Evolutionary conservation across 2,797 vertebrate species (phyloP).

Genomic region (Pachyuromys duprasi): DNA sequence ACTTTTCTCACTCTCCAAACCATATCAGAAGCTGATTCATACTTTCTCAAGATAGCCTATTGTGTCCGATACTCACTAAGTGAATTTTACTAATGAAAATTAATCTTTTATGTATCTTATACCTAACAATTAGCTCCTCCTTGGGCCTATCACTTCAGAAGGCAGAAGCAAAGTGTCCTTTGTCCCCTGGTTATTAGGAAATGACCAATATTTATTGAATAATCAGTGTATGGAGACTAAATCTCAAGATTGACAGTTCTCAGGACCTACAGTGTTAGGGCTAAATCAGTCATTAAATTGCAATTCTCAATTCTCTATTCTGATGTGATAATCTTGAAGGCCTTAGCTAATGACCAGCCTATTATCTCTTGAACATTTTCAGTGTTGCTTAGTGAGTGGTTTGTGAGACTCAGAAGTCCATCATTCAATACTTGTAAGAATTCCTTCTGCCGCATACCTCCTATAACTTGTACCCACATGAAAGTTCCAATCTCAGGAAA

Average conservation of each 20-base stretch:
- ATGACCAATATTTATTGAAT: neutral
- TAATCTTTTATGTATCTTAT: neutral
- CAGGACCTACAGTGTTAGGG: neutral
- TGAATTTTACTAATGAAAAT: neutral
- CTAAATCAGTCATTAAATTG: neutral
- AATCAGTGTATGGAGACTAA: neutral
- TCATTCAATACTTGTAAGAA: slow-evolving; percentile 8
- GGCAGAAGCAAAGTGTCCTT: neutral
- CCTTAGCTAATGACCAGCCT: neutral
- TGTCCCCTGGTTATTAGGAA: neutral
- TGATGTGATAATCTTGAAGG: neutral
- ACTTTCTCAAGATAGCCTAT: neutral
- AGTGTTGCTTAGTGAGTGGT: neutral
- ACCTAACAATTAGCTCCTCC: neutral
- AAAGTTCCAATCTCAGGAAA: neutral
- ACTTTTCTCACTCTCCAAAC: neutral
- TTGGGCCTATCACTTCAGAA: slow-evolving; percentile 20
- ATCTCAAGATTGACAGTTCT: neutral
- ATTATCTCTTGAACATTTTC: slow-evolving; percentile 2
- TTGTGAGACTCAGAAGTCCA: neutral
- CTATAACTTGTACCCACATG: neutral
- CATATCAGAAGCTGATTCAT: neutral
- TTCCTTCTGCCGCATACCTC: neutral
- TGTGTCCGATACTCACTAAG: slow-evolving; percentile 15
- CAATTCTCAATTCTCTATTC: neutral